Conservation (phyloP, 1,140 invertebrate genomes). For the Physella acuta region DNA sequence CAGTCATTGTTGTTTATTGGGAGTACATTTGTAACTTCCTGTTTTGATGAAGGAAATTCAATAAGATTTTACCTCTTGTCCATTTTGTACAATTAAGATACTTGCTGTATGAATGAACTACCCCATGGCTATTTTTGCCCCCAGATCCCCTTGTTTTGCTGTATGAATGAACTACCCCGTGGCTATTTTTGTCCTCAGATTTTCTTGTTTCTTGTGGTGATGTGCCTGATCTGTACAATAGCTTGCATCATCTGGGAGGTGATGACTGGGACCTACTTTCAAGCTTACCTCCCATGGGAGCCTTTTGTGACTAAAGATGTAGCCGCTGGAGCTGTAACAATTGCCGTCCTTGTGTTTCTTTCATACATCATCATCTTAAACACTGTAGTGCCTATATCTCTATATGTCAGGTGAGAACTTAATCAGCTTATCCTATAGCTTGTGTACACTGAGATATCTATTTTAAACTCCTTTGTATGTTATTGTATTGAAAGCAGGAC, state of each 20-base stretch:
- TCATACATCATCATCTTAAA: constrained; percentile 99
- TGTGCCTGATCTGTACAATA: constrained; percentile 96
- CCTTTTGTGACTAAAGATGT: constrained; percentile 71
- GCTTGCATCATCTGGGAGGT: constrained; percentile 98
- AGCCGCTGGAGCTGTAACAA: constrained; percentile 78
- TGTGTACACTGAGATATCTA: no score
- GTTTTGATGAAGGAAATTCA: no score
- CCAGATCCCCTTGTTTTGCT: constrained; percentile 98
- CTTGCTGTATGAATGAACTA: neutral
- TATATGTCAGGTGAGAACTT: constrained; percentile 88
- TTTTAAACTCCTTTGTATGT: no score
- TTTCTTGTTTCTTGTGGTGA: constrained; percentile 94
- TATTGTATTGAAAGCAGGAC: no score
- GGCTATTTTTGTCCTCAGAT: constrained; percentile 69
- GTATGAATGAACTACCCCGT: neutral
- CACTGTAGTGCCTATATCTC: constrained; percentile 98
- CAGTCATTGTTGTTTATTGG: no score
- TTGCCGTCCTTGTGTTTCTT: constrained; percentile 95
- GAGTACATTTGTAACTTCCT: no score
- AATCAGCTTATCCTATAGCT: no score
- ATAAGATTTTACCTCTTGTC: no score
- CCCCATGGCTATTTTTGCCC: constrained; percentile 5
- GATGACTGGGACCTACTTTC: constrained; percentile 74
- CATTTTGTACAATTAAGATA: no score
- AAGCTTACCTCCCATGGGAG: constrained; percentile 93